phyloP scores from a whole-genome alignment of 1,140 invertebrate genomes.

The Bombus huntii region DNA sequence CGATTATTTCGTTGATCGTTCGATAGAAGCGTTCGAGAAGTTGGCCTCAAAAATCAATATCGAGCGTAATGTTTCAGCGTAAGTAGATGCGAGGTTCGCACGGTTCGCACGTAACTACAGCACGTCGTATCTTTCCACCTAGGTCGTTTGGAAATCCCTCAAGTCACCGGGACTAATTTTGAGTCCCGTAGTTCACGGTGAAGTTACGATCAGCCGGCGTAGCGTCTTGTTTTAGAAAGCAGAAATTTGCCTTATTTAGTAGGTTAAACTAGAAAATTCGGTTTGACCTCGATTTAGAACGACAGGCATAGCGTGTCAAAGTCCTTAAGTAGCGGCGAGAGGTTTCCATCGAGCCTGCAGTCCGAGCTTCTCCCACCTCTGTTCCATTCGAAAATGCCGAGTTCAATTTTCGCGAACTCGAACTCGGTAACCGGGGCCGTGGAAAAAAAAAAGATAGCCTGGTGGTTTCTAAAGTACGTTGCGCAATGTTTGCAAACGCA shows the following conservation, averaged over 20 bases:
- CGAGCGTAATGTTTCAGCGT: constrained; percentile 1
- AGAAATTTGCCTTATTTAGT: constrained; percentile 82
- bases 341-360: constrained; percentile 47
- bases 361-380: constrained; percentile 2
- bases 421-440: neutral
- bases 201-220: constrained; percentile 59
- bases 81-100: constrained; percentile 19
- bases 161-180: constrained; percentile 46
- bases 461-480: neutral
- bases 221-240: constrained; percentile 80
- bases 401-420: constrained; percentile 5
- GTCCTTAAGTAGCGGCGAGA: constrained; percentile 69
- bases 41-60: constrained; percentile 26
- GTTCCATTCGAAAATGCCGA: constrained; percentile 7
- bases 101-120: neutral
- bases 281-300: constrained; percentile 82
- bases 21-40: neutral
- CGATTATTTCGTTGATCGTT: neutral
- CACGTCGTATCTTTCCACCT: neutral
- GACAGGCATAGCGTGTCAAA: constrained; percentile 71
- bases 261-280: constrained; percentile 84
- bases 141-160: constrained; percentile 38
- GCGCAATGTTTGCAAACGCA: too few relatives aligned
- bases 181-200: constrained; percentile 45
- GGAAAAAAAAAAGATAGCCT: too few relatives aligned